Conservation (phyloP, 2,113 vertebrate species). For the Nipponia nippon region DNA sequence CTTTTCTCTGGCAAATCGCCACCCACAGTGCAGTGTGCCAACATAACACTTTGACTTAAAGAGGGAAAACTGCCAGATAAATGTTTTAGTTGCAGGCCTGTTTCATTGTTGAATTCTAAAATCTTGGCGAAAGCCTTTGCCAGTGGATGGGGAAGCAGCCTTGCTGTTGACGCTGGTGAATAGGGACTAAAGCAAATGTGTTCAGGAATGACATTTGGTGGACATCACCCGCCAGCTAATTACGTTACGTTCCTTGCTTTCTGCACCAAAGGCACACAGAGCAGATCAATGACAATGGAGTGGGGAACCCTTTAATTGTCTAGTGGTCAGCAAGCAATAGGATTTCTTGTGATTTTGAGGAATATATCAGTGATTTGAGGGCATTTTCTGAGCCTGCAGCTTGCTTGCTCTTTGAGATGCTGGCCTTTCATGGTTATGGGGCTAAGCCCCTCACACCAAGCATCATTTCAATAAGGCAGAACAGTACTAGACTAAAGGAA, state of each 20-base stretch:
- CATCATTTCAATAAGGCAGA: neutral
- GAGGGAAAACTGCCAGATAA: constrained; percentile 83
- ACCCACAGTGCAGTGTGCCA: constrained; percentile 73
- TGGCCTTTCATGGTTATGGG: neutral
- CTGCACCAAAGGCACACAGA: neutral
- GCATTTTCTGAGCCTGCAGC: neutral
- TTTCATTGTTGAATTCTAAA: constrained; percentile 76
- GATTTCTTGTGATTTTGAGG: neutral
- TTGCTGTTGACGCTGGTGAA: constrained; percentile 8
- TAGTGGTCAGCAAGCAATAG: neutral
- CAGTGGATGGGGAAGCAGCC: constrained; percentile 65
- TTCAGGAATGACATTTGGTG: constrained; percentile 31
- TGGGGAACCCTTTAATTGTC: neutral
- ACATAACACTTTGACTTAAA: constrained; percentile 83
- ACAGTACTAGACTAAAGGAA: neutral
- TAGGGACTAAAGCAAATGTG: constrained; percentile 23
- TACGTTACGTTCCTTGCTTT: neutral
- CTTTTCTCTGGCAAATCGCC: constrained; percentile 77
- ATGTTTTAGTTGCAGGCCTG: constrained; percentile 80
- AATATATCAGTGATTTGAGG: neutral
- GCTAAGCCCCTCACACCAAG: neutral
- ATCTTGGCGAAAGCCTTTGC: constrained; percentile 73
- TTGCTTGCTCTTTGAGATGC: neutral
- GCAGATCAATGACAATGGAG: neutral
- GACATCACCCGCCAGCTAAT: neutral